These are phyloP conservation scores for Galerucella nymphaeae DNA, from an alignment of 2,888 invertebrate genomes.

Conservation along the genomic window DNA sequence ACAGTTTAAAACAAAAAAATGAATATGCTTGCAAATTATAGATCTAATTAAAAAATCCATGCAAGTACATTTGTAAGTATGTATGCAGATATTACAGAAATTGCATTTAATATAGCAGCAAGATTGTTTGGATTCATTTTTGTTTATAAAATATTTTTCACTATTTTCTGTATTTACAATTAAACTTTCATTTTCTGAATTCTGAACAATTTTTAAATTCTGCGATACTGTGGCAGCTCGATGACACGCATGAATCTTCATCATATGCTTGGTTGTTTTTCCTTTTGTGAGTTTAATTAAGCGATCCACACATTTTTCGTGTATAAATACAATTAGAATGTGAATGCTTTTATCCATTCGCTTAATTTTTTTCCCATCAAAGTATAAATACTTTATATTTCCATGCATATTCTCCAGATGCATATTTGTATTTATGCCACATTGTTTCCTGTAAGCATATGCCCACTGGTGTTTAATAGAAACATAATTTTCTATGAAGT, in stretches of 20 bases:
- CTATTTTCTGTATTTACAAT: too few relatives aligned
- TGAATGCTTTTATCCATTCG: too few relatives aligned
- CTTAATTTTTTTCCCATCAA: background rate
- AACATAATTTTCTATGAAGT: conserved; percentile 3
- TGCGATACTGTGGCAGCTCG: conserved; percentile 4
- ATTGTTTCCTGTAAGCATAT: conserved; percentile 11
- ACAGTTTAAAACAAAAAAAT: too few relatives aligned
- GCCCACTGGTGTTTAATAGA: conserved; percentile 4
- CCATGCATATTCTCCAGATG: conserved; percentile 7
- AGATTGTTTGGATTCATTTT: conserved; percentile 4
- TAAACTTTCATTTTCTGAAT: too few relatives aligned
- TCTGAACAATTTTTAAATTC: background rate
- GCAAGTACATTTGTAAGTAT: conserved; percentile 4
- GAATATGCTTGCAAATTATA: background rate
- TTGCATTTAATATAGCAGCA: conserved; percentile 4
- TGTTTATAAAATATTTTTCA: background rate
- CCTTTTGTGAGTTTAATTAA: conserved; percentile 2
- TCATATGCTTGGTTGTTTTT: conserved; percentile 4
- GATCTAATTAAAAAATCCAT: background rate
- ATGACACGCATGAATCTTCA: conserved; percentile 4
- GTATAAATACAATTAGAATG: background rate
- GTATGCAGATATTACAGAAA: conserved; percentile 2
- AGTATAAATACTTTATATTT: background rate
- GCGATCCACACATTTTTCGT: conserved; percentile 2
- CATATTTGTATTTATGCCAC: conserved; percentile 17